Percentiles rank a stretch among this genome's conserved stretches.
phyloP scores from a whole-genome alignment of 2,888 invertebrate genomes.

The Athetis lepigone region DNA sequence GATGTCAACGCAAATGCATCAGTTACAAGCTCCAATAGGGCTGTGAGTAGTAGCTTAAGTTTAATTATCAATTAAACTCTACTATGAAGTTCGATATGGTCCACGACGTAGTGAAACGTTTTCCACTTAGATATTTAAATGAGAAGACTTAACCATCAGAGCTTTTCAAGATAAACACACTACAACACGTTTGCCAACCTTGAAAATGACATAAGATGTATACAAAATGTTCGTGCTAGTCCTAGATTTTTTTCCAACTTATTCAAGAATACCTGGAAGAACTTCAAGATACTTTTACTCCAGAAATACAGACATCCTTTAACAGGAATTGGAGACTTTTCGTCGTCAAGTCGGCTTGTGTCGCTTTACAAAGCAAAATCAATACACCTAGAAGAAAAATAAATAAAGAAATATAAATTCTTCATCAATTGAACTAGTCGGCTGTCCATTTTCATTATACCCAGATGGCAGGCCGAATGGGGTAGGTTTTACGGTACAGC shows the following conservation, averaged over 20 bases:
- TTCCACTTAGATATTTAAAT: too few relatives aligned
- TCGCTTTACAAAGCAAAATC: not conserved
- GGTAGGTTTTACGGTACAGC: conserved; percentile 41
- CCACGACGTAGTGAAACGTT: too few relatives aligned
- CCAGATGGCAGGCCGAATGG: conserved; percentile 37
- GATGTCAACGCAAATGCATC: too few relatives aligned
- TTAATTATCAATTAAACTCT: conserved; percentile 1
- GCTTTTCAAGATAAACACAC: too few relatives aligned
- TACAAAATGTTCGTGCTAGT: too few relatives aligned
- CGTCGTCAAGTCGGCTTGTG: not conserved
- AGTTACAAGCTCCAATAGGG: conserved; percentile 3
- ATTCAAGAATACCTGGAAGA: too few relatives aligned
- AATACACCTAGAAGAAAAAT: too few relatives aligned
- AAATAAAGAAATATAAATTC: conserved; percentile 15
- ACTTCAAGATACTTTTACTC: too few relatives aligned
- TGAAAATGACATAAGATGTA: too few relatives aligned
- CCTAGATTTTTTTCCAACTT: too few relatives aligned
- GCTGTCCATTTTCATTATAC: conserved; percentile 55
- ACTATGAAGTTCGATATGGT: not conserved
- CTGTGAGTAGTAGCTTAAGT: not conserved
- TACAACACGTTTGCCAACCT: too few relatives aligned
- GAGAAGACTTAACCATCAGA: too few relatives aligned
- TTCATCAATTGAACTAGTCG: conserved; percentile 59
- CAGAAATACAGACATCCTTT: not conserved
- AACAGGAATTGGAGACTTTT: not conserved